Evolutionary conservation across 2,113 vertebrate genomes (phyloP), one percentile per base, ranked within the genome.

Genomic region (Orcinus orca): DNA sequence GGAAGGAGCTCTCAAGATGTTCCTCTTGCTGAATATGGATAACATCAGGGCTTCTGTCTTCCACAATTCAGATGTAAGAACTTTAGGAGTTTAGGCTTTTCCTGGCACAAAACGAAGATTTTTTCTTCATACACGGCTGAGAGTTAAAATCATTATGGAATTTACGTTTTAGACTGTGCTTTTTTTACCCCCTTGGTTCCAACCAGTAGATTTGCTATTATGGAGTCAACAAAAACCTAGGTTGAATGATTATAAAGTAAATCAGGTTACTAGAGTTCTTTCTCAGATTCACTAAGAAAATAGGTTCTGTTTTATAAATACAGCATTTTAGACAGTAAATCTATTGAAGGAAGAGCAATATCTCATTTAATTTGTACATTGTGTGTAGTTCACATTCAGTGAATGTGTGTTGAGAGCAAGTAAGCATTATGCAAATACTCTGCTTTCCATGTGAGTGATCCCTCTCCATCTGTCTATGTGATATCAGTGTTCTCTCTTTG

Each of bases 1-100:
- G 13, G 99, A 99, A 14, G 99, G 99, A 73, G 99, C 99, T 55
- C 99, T 99, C 92, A 99, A 99, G 93, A 99, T 99, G 33, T 99
- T 99, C 29, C 99, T 99, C 95, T 97, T 99, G 99, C 99, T 99
- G 97, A 98, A 98, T 26, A 74, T 0, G 63, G 29, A 31, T 60
- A 76, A 91, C 25, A 11, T 58, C 65, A 5, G 53, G 68, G 12
- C 4, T 73, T 11, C 67, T 13, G 8, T 15, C 67, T 62, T 67
- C 31, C 38, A 13, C 36, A 47, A 62, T 50, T 62, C 79, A 23
- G 53, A 11, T 4, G 31, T 14, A 44, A 82, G 77, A 71, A 71
- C 38, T 26, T 25, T 18, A 36, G 4, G 53, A 91, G 14, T 21
- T 83, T 10, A 73, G 7, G 33, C 25, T 83, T 80, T 55, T 67